Conservation (phyloP, 2,888 invertebrate species). For the Ochropleura leucogaster region DNA sequence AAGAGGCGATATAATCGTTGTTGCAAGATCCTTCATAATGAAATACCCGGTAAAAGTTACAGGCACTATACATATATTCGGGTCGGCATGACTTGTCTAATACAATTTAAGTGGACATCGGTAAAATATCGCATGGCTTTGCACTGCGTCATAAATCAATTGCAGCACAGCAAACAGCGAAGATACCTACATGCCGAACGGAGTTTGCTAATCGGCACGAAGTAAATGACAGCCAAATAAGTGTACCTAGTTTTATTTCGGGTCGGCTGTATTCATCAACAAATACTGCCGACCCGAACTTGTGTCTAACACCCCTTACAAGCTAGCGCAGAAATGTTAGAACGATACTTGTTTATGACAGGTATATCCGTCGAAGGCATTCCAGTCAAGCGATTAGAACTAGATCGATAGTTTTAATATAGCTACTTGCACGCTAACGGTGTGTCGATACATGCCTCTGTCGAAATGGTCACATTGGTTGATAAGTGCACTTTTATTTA, state of each 20-base stretch:
- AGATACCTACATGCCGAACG: neutral
- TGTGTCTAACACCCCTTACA: neutral
- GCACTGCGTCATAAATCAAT: neutral
- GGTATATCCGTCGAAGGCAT: conserved; percentile 44
- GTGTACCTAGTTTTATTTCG: neutral
- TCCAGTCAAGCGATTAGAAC: conserved; percentile 43
- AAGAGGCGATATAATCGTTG: conserved; percentile 26
- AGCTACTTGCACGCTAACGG: conserved; percentile 27
- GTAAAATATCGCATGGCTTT: neutral
- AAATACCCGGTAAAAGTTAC: conserved; percentile 21
- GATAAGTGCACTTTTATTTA: conserved; percentile 42
- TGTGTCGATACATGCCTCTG: conserved; percentile 51
- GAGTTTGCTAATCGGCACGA: neutral
- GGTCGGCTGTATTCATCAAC: neutral
- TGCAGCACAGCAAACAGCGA: neutral
- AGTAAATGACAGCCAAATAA: neutral
- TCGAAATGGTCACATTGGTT: conserved; percentile 45
- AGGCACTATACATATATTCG: neutral
- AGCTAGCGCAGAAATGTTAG: conserved; percentile 27
- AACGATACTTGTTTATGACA: conserved; percentile 40
- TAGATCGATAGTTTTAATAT: conserved; percentile 49
- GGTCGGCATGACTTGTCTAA: neutral
- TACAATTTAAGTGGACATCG: too few species aligned
- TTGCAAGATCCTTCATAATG: conserved; percentile 46
- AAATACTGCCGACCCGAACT: neutral